Base-by-base conservation (phyloP, 2,797 vertebrate genomes). In the Malurus splendens region DNA sequence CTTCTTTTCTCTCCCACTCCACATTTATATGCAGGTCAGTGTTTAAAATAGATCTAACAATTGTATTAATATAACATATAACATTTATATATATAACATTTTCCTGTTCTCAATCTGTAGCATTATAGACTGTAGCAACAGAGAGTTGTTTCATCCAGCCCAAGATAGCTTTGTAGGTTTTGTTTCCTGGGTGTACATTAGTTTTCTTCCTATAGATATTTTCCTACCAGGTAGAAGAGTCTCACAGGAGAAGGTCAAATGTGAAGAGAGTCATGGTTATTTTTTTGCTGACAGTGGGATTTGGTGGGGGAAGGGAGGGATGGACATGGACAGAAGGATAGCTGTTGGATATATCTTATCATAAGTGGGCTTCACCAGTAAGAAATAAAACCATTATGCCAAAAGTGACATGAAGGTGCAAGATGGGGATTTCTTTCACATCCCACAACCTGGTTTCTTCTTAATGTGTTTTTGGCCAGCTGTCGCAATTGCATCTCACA, bases 291-390 rank as follows among this genome's bases (percentile, higher is more conserved):
- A 50, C 24, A 52, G 33, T 12, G 25, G 39, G 19, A 52, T 65
- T 47, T 68, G 15, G 12, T 54, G 28, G 10, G 4, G 4, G 9
- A 2, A 33, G 20, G 4, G 4, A 51, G 5, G 6, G 3, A 1
- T 22, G 19, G 36, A 54, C 4, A 17, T 0, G 0, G 13, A 12
- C 11, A n/a, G 14, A 65, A 39, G 0, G 0, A 18, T 30, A 68
- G 20, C 24, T 83, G 6, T n/a, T 55, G 51, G 22, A 24, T 48
- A 1, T 44, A 30, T 65, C 24, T 68, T 68, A 66, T 25, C 48
- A 90, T 28, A 74, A 48, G 12, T 20, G 51, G 12, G 13, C 23
- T 72, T 72, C 30, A 36, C 38, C 48, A 39, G 24, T 23, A 59
- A 57, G 32, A 79, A 83, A 36, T 16, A 77, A 47, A 85, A 74